phyloP scores from a whole-genome alignment of 2,888 invertebrate genomes.

The Spatulosminthurus flaviceps region DNA sequence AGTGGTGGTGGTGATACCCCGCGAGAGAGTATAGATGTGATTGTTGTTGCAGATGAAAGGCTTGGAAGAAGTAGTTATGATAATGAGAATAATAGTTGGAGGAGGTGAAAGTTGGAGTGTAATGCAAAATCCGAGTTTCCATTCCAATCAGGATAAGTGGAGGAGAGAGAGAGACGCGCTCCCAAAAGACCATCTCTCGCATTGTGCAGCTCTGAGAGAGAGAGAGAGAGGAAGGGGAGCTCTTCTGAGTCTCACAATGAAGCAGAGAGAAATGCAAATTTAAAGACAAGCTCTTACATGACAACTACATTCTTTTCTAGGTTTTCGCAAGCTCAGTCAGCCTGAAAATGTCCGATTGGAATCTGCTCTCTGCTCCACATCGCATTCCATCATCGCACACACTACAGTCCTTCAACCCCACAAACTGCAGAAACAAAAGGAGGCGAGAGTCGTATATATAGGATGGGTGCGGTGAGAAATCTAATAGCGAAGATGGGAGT shows the following conservation, averaged over 20 bases:
- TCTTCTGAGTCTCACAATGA: constrained; percentile 34
- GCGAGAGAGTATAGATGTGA: neutral
- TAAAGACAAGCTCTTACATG: constrained; percentile 36
- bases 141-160: constrained; percentile 64
- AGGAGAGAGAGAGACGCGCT: constrained; percentile 39
- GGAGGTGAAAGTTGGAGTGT: constrained; percentile 43
- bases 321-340: constrained; percentile 26
- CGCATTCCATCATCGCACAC: neutral
- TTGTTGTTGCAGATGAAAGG: constrained; percentile 33
- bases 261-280: constrained; percentile 39
- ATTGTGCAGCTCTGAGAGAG: neutral
- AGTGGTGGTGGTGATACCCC: neutral
- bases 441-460: neutral
- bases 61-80: constrained; percentile 57
- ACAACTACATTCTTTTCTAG: constrained; percentile 35
- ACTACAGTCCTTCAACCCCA: neutral
- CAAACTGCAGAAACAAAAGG: neutral
- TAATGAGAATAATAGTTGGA: constrained; percentile 61
- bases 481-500: constrained; percentile 43
- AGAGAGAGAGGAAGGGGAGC: constrained; percentile 20
- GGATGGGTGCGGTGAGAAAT: constrained; percentile 7
- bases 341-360: constrained; percentile 22
- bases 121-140: constrained; percentile 59
- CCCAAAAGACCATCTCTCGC: constrained; percentile 36
- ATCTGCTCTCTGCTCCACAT: neutral